Conservation (phyloP, 2,888 invertebrate species). For the Drosophila crucigera region DNA sequence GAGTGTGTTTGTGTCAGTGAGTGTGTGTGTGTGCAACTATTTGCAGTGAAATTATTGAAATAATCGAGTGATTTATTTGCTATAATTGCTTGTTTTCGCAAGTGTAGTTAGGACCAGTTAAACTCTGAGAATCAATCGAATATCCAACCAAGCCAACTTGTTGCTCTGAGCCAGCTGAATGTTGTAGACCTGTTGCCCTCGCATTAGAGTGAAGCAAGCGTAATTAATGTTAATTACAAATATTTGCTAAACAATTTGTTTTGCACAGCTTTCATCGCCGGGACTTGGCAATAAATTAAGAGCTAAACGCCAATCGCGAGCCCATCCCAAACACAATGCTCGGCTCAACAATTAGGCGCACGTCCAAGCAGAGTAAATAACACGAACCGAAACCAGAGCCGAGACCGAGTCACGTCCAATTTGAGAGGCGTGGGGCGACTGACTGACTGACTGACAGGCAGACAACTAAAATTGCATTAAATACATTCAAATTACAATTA, state of each 20-base stretch:
- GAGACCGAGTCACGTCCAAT: slow-evolving; percentile 21
- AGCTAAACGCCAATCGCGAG: slow-evolving; percentile 34
- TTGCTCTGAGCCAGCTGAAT: slow-evolving; percentile 35
- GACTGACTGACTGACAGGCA: slow-evolving; percentile 15
- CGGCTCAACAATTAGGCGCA: slow-evolving; percentile 57
- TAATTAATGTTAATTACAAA: slow-evolving; percentile 67
- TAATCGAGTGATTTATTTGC: slow-evolving; percentile 32
- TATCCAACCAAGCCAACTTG: slow-evolving; percentile 48
- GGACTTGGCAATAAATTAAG: slow-evolving; percentile 53
- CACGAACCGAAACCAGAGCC: slow-evolving; percentile 2
- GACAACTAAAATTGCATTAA: slow-evolving; percentile 71
- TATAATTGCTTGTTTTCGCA: slow-evolving; percentile 1
- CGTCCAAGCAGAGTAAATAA: slow-evolving; percentile 38
- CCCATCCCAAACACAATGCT: not conserved
- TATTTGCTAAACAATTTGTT: slow-evolving; percentile 70
- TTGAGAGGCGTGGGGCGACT: not conserved
- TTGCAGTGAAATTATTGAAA: slow-evolving; percentile 32
- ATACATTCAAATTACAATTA: slow-evolving; percentile 77
- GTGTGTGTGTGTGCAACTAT: slow-evolving; percentile 11
- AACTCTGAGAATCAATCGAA: not conserved
- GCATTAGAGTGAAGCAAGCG: slow-evolving; percentile 14
- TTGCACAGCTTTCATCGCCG: slow-evolving; percentile 2
- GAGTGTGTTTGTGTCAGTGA: slow-evolving; percentile 8
- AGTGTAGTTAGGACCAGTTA: slow-evolving; percentile 9
- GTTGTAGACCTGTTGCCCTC: slow-evolving; percentile 57